Evolutionary conservation across 1,140 invertebrate species (phyloP).

Genomic region (Callitettix versicolor): DNA sequence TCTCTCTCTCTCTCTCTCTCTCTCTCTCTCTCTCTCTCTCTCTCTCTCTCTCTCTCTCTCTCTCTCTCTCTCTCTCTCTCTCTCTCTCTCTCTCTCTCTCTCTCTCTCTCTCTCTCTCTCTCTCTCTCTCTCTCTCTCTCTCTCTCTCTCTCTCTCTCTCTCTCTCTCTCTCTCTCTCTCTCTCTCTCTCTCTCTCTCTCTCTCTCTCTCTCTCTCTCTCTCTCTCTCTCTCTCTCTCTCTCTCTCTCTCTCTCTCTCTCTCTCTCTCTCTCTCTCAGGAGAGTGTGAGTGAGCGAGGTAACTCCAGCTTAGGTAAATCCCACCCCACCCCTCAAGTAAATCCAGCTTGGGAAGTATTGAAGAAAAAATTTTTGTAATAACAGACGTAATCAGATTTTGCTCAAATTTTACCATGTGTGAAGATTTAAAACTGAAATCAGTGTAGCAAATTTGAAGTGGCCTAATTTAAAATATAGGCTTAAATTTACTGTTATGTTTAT

Average conservation of each 20-base stretch:
- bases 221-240: slow-evolving; percentile 10
- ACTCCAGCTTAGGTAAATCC: too few relatives aligned
- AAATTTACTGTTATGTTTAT: too few relatives aligned
- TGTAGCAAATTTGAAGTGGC: too few relatives aligned
- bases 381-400: too few relatives aligned
- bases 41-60: not conserved
- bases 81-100: not conserved
- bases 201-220: slow-evolving; percentile 12
- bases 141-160: slow-evolving; percentile 12
- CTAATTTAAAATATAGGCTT: too few relatives aligned
- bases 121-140: slow-evolving; percentile 8
- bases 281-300: too few relatives aligned
- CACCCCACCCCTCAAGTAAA: too few relatives aligned
- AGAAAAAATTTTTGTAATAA: too few relatives aligned
- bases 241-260: slow-evolving; percentile 10
- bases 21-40: not conserved
- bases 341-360: too few relatives aligned
- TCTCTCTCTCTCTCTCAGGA: not conserved
- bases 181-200: slow-evolving; percentile 7
- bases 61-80: not conserved
- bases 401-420: too few relatives aligned
- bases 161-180: slow-evolving; percentile 6
- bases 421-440: too few relatives aligned
- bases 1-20: not conserved
- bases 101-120: not conserved